phyloP scores from a whole-genome alignment of 2,113 vertebrate species.

The Microcebus jonahi region DNA sequence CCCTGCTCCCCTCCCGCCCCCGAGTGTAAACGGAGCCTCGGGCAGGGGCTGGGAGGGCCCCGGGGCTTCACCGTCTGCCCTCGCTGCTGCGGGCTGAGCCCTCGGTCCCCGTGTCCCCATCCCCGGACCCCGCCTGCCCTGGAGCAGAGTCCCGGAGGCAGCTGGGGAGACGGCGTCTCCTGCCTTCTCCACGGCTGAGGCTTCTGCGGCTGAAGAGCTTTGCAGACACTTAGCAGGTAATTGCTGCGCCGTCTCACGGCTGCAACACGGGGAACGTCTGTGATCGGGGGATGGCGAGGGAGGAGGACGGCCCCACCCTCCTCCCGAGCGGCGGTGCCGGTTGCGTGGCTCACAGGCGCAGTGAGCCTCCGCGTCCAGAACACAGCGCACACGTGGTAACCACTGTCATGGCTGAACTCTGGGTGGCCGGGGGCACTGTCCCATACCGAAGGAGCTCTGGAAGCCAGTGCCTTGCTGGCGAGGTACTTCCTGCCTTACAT shows the following conservation, averaged over 20 bases:
- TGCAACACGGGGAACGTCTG: conserved; percentile 59
- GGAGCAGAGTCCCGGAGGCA: no score
- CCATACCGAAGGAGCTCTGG: not conserved
- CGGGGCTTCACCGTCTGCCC: not conserved
- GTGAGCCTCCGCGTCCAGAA: not conserved
- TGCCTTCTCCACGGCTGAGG: not conserved
- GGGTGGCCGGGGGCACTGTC: not conserved
- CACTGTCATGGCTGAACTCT: no score
- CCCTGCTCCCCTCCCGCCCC: accelerated
- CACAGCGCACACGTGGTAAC: not conserved
- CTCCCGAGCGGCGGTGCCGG: accelerated
- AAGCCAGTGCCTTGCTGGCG: not conserved
- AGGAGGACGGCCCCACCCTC: not conserved
- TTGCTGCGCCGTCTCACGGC: conserved; percentile 65
- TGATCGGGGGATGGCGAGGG: not conserved
- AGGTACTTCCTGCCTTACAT: not conserved
- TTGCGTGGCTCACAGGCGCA: not conserved
- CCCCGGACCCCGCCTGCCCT: accelerated
- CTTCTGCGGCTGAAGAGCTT: conserved; percentile 46
- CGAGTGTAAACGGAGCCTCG: accelerated
- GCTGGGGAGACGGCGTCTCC: not conserved
- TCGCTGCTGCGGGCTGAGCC: not conserved
- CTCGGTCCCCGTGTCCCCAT: accelerated
- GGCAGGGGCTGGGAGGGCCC: no score
- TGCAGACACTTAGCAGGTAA: conserved; percentile 59